Evolutionary conservation across 2,888 invertebrate species (phyloP).

Genomic region (Amphipoea lucens): DNA sequence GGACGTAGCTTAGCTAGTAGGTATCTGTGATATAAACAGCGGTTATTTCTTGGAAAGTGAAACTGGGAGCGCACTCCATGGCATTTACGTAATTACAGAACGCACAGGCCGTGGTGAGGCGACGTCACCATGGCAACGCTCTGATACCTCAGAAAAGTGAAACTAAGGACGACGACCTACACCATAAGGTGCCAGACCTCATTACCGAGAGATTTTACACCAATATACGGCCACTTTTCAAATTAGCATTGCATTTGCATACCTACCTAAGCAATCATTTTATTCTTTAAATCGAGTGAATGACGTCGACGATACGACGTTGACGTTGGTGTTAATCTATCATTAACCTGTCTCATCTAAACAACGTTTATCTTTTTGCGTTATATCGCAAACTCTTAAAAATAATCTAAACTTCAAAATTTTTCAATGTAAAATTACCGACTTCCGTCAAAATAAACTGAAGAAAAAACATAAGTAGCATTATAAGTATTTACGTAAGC

Average conservation of each 20-base stretch:
- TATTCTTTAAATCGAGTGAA: not conserved
- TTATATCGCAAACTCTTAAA: constrained; percentile 17
- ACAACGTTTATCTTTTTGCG: constrained; percentile 44
- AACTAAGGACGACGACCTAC: constrained; percentile 76
- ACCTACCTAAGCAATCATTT: not conserved
- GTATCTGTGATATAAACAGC: constrained; percentile 10
- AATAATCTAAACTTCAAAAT: constrained; percentile 20
- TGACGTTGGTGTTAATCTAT: not conserved
- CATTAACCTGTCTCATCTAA: constrained; percentile 3
- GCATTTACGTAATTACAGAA: constrained; percentile 79
- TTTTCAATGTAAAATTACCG: constrained; percentile 34
- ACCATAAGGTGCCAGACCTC: constrained; percentile 17
- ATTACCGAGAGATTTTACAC: constrained; percentile 13
- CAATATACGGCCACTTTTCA: not conserved
- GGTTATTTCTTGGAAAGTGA: constrained; percentile 76
- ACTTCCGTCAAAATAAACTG: constrained; percentile 35
- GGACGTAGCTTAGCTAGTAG: not conserved
- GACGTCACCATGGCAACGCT: constrained; percentile 80
- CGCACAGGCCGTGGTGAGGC: constrained; percentile 71
- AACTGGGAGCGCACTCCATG: constrained; percentile 72
- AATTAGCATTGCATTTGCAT: not conserved
- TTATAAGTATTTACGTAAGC: not conserved
- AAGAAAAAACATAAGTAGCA: constrained; percentile 4
- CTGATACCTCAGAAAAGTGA: constrained; percentile 84
- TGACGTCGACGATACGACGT: not conserved